These are phyloP conservation scores for Euspilapteryx auroguttella DNA, from an alignment of 2,888 invertebrate genomes.

Conservation along the genomic window DNA sequence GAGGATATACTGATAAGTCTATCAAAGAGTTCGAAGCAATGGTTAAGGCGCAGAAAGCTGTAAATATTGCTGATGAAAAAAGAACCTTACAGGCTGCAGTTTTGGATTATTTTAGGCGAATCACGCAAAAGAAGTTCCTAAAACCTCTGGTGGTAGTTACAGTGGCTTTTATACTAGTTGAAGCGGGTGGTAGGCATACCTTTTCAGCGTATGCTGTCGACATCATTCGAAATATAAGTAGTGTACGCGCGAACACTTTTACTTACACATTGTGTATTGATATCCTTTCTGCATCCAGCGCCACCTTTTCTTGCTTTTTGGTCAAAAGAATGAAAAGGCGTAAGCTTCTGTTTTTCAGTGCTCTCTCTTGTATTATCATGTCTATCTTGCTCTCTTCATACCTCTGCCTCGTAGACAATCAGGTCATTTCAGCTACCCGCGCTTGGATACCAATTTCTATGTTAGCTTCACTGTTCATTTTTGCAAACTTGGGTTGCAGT, in stretches of 20 bases:
- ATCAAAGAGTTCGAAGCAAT: background rate
- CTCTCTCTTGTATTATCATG: background rate
- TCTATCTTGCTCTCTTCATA: background rate
- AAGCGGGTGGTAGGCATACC: conserved; percentile 24
- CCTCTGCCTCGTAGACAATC: background rate
- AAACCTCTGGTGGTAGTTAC: background rate
- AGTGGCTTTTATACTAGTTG: conserved; percentile 14
- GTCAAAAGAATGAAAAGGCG: background rate
- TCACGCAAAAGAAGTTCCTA: background rate
- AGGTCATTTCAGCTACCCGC: background rate
- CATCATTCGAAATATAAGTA: conserved; percentile 22
- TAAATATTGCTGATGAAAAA: background rate
- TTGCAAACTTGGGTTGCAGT: background rate
- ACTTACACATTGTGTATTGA: background rate
- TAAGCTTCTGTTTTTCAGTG: background rate
- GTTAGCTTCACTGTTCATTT: background rate
- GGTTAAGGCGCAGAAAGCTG: background rate
- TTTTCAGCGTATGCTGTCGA: conserved; percentile 30
- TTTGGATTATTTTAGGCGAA: background rate
- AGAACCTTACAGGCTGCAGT: background rate
- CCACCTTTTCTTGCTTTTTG: background rate
- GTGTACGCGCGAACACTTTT: conserved; percentile 16
- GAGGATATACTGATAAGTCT: conserved; percentile 2
- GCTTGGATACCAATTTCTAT: background rate
- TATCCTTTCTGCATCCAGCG: background rate